Percentiles rank a stretch among this genome's conserved stretches.
These are phyloP conservation scores for Silurus aristotelis DNA, from an alignment of 2,797 vertebrate genomes.

Conservation along the genomic window DNA sequence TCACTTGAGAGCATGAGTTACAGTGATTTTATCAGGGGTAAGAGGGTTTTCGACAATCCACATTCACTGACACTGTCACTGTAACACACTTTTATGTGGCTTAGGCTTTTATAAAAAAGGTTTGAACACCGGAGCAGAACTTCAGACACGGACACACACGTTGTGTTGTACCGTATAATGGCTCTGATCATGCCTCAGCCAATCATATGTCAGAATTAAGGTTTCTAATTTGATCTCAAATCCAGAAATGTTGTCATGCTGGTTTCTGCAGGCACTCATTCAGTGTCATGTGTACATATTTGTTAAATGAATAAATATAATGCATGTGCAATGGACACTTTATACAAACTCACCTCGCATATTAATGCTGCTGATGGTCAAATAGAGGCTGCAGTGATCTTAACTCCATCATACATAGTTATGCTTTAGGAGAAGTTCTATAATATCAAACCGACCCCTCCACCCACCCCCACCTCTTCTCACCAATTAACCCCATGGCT, in stretches of 20 bases:
- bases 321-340: neutral
- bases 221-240: neutral
- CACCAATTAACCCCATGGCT: constrained; percentile 9
- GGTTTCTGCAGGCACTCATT: neutral
- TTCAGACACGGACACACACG: neutral
- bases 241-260: neutral
- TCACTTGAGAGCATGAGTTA: neutral
- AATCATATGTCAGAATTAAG: neutral
- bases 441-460: neutral
- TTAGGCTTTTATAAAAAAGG: no score
- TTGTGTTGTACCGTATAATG: neutral
- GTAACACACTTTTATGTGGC: no score
- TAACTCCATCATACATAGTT: neutral
- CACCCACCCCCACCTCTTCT: neutral
- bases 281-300: neutral
- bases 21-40: neutral
- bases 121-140: no score
- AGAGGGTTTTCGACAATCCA: neutral
- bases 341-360: neutral
- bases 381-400: neutral
- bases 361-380: neutral
- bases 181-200: neutral
- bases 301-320: neutral
- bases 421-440: neutral
- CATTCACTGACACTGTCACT: neutral